Evolutionary conservation across 2,797 vertebrate species (phyloP).

Genomic region (Scyliorhinus canicula): DNA sequence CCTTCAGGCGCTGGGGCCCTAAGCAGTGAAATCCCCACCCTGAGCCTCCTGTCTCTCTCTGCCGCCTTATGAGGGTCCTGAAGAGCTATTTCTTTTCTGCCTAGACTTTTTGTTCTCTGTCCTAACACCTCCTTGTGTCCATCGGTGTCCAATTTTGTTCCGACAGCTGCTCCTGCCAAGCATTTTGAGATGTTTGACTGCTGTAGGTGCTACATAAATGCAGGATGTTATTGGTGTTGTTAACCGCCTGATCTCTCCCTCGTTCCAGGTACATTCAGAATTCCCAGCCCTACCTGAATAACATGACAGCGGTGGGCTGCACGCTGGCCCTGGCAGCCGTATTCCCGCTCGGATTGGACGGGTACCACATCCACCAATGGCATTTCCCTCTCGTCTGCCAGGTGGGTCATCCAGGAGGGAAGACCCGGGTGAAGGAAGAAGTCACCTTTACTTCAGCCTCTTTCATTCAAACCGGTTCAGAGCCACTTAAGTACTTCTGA

Average conservation of each 20-base stretch:
- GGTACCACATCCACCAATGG: slow-evolving; percentile 70
- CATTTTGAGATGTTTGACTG: neutral
- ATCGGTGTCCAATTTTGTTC: neutral
- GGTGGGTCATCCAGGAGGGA: slow-evolving; percentile 54
- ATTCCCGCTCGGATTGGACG: slow-evolving; percentile 83
- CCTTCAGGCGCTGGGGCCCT: neutral
- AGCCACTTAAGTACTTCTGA: neutral
- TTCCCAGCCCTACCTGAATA: slow-evolving; percentile 91
- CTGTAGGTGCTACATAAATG: neutral
- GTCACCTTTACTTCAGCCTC: neutral
- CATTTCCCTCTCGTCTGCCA: slow-evolving; percentile 89
- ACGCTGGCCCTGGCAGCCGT: slow-evolving; percentile 84
- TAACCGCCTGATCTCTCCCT: neutral
- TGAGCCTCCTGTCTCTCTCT: neutral
- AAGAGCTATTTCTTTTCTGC: neutral
- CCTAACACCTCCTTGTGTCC: neutral
- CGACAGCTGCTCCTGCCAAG: neutral
- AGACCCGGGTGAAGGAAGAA: no score
- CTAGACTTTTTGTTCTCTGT: neutral
- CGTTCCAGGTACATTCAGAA: slow-evolving; percentile 85
- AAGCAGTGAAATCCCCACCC: neutral
- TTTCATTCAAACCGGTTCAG: neutral
- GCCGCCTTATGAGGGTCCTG: neutral
- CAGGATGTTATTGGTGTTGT: neutral
- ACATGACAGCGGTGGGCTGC: slow-evolving; percentile 89